Evolutionary conservation across 2,888 invertebrate species (phyloP), one percentile per base, ranked within the genome.

Genomic region (Seira sanloemensis): DNA sequence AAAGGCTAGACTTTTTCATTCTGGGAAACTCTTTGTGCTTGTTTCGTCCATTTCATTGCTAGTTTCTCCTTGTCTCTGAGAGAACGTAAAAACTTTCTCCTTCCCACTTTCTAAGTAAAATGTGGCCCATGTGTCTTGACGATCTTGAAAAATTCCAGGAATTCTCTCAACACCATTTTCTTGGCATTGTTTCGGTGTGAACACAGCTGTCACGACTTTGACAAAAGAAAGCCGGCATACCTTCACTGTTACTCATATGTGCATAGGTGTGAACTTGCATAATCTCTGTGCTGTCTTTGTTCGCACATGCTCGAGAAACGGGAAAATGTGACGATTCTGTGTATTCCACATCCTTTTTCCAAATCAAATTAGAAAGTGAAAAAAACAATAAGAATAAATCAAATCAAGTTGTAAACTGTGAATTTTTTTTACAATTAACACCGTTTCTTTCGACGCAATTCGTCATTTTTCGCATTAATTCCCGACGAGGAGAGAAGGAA

Each of bases 221-320:
- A 21, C 18, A 23, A 37, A 26, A 21, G 54, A 54, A 73, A 73
- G 73, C 73, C 73, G 73, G 73, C 58, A 58, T 73, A 58, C 24
- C 7, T 18, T 12, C 37, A 37, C 37, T 37, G 37, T 7, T n/a
- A 37, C 12, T 37, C 37, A n/a, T n/a, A n/a, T n/a, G n/a, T n/a
- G n/a, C n/a, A n/a, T n/a, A 12, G 5, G 37, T 12, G 37, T 37
- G 37, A 37, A 37, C 37, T 37, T 37, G 37, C 37, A 37, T 37
- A 37, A 37, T 37, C 37, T 4, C 37, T 37, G n/a, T n/a, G n/a
- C n/a, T 12, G 37, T 37, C 37, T 37, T 7, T 37, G 37, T 37
- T 37, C 37, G 12, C 37, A 37, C 12, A 12, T 37, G 12, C 37
- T 12, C 12, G 12, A 4, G 37, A 12, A 37, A 37, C 4, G 37